Conservation (phyloP, 2,113 vertebrate genomes). For the Microtus montanus region DNA sequence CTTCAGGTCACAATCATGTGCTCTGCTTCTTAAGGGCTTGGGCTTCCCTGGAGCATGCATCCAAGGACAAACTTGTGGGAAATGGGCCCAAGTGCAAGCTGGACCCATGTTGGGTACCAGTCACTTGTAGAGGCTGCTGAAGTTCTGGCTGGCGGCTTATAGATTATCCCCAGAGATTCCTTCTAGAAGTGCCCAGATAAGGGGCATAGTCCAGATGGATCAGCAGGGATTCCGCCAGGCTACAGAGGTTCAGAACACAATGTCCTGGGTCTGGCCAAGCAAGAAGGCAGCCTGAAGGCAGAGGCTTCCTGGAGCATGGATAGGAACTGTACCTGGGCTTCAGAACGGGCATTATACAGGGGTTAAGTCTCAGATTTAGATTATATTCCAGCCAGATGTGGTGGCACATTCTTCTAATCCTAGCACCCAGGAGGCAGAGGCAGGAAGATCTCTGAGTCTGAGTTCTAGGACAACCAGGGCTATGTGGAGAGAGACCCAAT, state of each 20-base stretch:
- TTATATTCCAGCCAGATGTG: not conserved
- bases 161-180: not conserved
- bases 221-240: not conserved
- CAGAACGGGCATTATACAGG: not conserved
- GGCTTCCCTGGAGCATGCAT: not conserved
- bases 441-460: not conserved
- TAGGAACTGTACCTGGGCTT: not conserved
- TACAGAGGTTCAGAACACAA: not conserved
- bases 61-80: not conserved
- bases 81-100: too few relatives aligned
- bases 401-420: too few relatives aligned
- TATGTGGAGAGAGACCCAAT: not conserved
- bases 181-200: not conserved
- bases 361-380: not conserved
- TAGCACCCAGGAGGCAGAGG: not conserved
- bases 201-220: not conserved
- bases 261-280: not conserved
- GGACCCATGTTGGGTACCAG: not conserved
- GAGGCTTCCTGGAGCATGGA: not conserved
- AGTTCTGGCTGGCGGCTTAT: not conserved
- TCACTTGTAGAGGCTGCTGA: not conserved
- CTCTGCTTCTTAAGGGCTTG: not conserved
- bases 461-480: not conserved
- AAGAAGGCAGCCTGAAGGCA: not conserved
- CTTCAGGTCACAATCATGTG: not conserved